Percentiles rank a stretch among this genome's conserved stretches.
phyloP scores from a whole-genome alignment of 2,113 vertebrate species.

The Triplophysa dalaica region DNA sequence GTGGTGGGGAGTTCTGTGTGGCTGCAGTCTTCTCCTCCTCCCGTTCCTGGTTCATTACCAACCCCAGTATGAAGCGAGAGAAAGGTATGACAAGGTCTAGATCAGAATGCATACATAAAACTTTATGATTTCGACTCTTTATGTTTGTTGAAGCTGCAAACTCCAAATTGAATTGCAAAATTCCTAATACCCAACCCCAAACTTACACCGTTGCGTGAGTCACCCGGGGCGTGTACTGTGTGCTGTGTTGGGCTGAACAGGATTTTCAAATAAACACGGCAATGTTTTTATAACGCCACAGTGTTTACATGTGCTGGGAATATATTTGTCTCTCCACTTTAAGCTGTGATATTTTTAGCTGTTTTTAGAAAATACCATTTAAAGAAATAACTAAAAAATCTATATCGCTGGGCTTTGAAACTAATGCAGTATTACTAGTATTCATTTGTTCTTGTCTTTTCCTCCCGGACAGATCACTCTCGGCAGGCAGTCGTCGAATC shows the following conservation, averaged over 20 bases:
- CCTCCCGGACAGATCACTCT: constrained; percentile 81
- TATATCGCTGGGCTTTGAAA: neutral
- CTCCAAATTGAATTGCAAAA: neutral
- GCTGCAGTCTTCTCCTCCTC: constrained; percentile 90
- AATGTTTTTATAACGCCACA: too few species aligned
- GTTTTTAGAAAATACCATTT: too few species aligned
- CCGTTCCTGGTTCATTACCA: constrained; percentile 94
- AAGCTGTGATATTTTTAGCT: too few species aligned
- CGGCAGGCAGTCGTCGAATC: constrained; percentile 93
- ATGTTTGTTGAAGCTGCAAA: too few species aligned
- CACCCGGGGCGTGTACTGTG: too few species aligned
- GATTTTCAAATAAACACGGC: too few species aligned
- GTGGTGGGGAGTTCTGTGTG: constrained; percentile 93
- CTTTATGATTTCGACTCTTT: neutral
- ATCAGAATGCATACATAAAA: neutral
- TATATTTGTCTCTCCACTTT: too few species aligned
- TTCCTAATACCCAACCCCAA: neutral
- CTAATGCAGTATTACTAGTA: neutral
- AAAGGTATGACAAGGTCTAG: constrained; percentile 80
- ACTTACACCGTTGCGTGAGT: too few species aligned
- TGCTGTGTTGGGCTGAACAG: too few species aligned
- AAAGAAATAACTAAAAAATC: too few species aligned
- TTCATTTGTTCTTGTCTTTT: neutral
- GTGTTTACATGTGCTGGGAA: too few species aligned
- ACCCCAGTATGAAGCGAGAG: constrained; percentile 91